Evolutionary conservation across 2,888 invertebrate species (phyloP), one percentile per base, ranked within the genome.

Genomic region (Melieria picta): DNA sequence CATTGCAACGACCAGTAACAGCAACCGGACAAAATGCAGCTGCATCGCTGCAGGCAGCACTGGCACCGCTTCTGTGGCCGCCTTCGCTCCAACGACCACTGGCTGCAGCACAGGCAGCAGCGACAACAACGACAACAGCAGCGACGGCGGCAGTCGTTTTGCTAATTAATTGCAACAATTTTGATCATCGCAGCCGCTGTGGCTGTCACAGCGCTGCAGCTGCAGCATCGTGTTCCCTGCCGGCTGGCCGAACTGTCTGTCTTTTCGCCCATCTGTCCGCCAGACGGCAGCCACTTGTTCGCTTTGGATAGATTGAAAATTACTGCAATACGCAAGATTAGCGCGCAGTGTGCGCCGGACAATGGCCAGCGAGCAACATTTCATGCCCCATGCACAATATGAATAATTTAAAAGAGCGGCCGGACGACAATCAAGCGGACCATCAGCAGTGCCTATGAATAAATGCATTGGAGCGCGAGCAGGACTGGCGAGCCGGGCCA

Each of bases 251-350:
- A 30, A 30, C 30, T 30, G 30, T 30, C 30, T 30, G 30, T 30
- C 30, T 2, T 30, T 30, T 30, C 30, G 30, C 2, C 30, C 30
- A 30, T 30, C 30, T 30, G 30, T 30, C 30, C 30, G 30, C 30
- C 30, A 30, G 30, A 30, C 30, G 30, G 30, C 30, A 30, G 30
- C 30, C 30, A 30, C 30, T 30, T 68, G 55, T 55, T 60, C 61
- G 42, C 46, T 63, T 56, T 55, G 69, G 56, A 69, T 69, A 69
- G 64, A 69, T 63, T 69, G 69, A 63, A 69, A 69, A 69, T 69
- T 69, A 69, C 64, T 69, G 69, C 56, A 48, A 63, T 69, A 50
- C 63, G 63, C 57, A 64, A 64, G 69, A 69, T 63, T 69, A 69
- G 63, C 57, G 46, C 55, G 45, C 68, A 46, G 52, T 30, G 30